A percentile compares a stretch with the other conserved stretches of the same genome.
These are phyloP conservation scores for Eilema depressum DNA, from an alignment of 2,888 invertebrate genomes.

Conservation along the genomic window DNA sequence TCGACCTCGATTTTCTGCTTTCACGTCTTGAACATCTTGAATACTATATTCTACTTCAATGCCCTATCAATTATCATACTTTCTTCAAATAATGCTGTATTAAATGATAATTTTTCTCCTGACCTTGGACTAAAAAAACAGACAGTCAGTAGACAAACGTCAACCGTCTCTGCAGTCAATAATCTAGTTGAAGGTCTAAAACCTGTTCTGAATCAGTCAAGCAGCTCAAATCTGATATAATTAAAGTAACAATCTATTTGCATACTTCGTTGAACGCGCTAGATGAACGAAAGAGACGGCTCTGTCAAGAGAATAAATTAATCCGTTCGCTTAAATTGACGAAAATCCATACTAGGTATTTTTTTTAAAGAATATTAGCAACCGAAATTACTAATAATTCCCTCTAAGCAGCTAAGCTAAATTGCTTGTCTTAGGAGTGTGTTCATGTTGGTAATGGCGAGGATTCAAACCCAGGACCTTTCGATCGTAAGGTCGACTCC, in stretches of 20 bases:
- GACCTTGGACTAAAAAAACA: neutral
- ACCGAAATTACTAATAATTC: no score
- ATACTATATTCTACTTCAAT: no score
- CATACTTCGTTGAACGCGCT: neutral
- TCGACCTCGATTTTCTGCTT: no score
- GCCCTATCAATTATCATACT: no score
- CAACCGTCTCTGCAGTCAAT: neutral
- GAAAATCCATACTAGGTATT: neutral
- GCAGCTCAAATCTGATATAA: conserved; percentile 6
- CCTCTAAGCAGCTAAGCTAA: no score
- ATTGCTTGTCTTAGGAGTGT: no score
- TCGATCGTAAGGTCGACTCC: no score
- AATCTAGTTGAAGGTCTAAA: conserved; percentile 7
- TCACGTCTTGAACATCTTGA: no score
- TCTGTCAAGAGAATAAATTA: neutral
- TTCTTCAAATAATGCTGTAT: no score
- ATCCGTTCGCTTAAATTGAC: neutral
- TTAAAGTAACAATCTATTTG: conserved; percentile 3
- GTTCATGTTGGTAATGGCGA: no score
- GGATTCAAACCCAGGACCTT: no score
- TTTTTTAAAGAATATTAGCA: no score
- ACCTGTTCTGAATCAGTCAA: conserved; percentile 8
- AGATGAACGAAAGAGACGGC: neutral
- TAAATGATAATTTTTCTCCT: neutral
- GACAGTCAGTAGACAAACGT: neutral